A percentile compares a stretch with the other conserved stretches of the same genome.
These are phyloP conservation scores for Zootoca vivipara DNA, from an alignment of 2,113 vertebrate genomes.

Conservation along the genomic window DNA sequence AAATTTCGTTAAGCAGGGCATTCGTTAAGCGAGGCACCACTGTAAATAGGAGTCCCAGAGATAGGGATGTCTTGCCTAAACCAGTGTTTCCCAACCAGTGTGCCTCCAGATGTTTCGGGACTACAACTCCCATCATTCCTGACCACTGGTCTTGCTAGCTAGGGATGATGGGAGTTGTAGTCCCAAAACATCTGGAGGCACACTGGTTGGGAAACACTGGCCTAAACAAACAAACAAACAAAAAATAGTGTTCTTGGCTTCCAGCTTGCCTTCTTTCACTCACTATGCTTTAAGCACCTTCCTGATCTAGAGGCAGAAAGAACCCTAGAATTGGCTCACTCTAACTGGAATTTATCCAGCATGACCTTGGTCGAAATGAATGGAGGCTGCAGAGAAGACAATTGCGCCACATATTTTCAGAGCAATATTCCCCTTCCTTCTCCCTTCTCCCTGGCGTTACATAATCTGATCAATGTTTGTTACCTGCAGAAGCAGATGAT, in stretches of 20 bases:
- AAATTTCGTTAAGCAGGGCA: no score
- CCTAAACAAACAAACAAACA: no score
- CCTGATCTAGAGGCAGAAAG: neutral
- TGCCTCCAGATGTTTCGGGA: no score
- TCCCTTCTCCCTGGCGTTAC: rapidly evolving
- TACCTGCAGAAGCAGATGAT: slow-evolving; percentile 86
- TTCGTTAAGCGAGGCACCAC: no score
- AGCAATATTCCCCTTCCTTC: neutral
- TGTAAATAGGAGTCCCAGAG: neutral
- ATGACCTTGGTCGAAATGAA: neutral
- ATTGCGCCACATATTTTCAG: neutral
- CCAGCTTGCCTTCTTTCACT: neutral
- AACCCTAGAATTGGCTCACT: neutral
- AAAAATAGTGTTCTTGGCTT: neutral
- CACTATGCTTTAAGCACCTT: no score
- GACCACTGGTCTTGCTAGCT: no score
- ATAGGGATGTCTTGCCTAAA: no score
- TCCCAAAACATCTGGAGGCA: no score
- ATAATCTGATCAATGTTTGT: neutral
- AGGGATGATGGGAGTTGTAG: no score
- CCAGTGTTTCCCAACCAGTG: no score
- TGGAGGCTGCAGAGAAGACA: neutral
- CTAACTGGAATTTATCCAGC: neutral
- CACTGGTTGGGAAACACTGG: no score
- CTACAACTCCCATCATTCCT: no score